phyloP scores from a whole-genome alignment of 2,797 vertebrate genomes.

The Liparis tanakae region DNA sequence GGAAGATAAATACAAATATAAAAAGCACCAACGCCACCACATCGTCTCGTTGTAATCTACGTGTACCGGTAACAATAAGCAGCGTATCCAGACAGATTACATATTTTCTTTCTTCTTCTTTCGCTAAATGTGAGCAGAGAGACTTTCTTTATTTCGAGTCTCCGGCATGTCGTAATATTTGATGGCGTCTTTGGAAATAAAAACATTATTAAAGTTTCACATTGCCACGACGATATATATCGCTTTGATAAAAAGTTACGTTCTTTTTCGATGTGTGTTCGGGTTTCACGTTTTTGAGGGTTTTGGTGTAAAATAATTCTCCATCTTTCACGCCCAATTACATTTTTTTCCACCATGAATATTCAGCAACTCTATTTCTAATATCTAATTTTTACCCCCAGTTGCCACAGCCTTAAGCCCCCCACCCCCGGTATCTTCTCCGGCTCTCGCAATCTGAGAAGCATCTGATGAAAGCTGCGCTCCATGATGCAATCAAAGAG shows the following conservation, averaged over 20 bases:
- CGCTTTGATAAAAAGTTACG: conserved; percentile 53
- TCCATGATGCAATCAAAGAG: conserved; percentile 84
- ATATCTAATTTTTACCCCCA: conserved; percentile 64
- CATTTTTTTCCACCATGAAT: conserved; percentile 58
- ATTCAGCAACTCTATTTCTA: conserved; percentile 49
- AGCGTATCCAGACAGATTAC: conserved; percentile 53
- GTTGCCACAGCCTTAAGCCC: conserved; percentile 61
- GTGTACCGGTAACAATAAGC: conserved; percentile 57
- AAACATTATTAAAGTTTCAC: conserved; percentile 49
- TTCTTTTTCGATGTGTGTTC: conserved; percentile 51
- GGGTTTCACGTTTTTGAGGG: conserved; percentile 17
- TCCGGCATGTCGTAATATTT: conserved; percentile 65
- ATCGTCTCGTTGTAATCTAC: conserved; percentile 59
- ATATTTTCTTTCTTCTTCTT: conserved; percentile 19
- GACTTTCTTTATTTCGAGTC: conserved; percentile 32
- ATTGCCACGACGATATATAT: conserved; percentile 40
- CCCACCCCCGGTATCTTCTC: conserved; percentile 62
- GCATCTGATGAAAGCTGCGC: conserved; percentile 81
- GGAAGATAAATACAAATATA: background rate
- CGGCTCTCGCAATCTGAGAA: conserved; percentile 70
- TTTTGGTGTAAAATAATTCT: conserved; percentile 46
- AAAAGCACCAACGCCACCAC: conserved; percentile 37
- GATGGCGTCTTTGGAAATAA: conserved; percentile 55
- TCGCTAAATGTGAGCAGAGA: conserved; percentile 58
- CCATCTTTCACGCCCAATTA: conserved; percentile 45